Evolutionary conservation across 2,113 vertebrate genomes (phyloP).

Genomic region (Atrichornis clamosus): DNA sequence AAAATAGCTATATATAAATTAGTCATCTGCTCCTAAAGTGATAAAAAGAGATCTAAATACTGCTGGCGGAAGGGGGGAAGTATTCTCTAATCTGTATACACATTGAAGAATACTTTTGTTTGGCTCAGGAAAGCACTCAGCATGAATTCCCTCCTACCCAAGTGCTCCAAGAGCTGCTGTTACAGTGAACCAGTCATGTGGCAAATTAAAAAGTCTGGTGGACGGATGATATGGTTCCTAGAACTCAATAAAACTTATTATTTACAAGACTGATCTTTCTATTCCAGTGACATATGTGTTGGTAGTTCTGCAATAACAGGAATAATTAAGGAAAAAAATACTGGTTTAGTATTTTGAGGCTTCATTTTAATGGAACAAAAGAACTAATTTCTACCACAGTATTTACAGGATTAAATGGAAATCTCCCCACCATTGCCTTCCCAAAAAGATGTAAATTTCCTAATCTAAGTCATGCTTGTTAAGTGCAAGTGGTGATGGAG

Average conservation of each 20-base stretch:
- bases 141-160: constrained; percentile 26
- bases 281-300: constrained; percentile 1
- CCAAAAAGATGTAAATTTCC: background rate
- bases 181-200: constrained; percentile 57
- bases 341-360: background rate
- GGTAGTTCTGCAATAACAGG: constrained; percentile 22
- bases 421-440: background rate
- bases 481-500: background rate
- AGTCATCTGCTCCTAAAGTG: background rate
- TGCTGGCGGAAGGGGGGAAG: background rate
- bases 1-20: constrained; percentile 12
- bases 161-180: constrained; percentile 28
- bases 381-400: constrained; percentile 9
- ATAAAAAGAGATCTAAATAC: constrained; percentile 15
- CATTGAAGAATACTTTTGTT: constrained; percentile 2
- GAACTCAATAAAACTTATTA: constrained; percentile 64
- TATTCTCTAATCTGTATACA: background rate
- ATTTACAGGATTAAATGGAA: background rate
- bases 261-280: constrained; percentile 39
- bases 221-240: constrained; percentile 38
- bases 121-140: constrained; percentile 31
- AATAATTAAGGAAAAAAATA: background rate
- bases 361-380: constrained; percentile 13
- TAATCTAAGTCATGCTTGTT: background rate
- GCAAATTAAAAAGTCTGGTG: constrained; percentile 70